phyloP scores from a whole-genome alignment of 2,113 vertebrate genomes.

The Platysteira castanea region DNA sequence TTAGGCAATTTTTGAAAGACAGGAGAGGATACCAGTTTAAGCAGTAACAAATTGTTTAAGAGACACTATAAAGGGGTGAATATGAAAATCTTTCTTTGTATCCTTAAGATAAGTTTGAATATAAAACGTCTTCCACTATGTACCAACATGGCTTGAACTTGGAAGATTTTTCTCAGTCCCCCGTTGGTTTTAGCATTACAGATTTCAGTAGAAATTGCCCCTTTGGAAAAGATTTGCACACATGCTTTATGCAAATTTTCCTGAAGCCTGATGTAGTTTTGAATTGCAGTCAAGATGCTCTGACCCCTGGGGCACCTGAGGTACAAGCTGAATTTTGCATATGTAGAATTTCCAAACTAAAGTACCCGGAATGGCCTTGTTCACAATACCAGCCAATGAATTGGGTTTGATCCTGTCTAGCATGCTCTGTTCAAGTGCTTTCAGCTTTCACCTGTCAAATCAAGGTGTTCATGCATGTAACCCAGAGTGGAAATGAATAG shows the following conservation, averaged over 20 bases:
- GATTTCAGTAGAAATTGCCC: not conserved
- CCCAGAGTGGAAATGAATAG: not conserved
- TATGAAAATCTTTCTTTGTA: not conserved
- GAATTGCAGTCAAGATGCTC: not conserved
- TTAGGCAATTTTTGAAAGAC: not conserved
- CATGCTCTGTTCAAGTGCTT: conserved; percentile 27
- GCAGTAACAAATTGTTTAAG: not conserved
- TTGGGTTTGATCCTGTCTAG: not conserved
- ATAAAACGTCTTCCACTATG: not conserved
- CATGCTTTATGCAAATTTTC: not conserved
- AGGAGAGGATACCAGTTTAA: not conserved
- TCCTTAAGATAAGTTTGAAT: not conserved
- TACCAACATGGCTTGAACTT: not conserved
- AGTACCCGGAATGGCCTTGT: not conserved
- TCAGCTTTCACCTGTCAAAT: not conserved
- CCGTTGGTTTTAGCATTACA: not conserved
- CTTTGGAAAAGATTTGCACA: not conserved
- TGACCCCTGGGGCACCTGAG: not conserved
- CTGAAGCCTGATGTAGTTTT: not conserved
- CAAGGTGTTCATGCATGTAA: conserved; percentile 6
- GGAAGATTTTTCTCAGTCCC: not conserved
- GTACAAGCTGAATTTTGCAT: not conserved
- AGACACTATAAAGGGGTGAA: not conserved
- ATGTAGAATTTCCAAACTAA: not conserved
- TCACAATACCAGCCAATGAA: not conserved